Conservation (phyloP, 1,140 invertebrate genomes). For the Bombus balteatus region DNA sequence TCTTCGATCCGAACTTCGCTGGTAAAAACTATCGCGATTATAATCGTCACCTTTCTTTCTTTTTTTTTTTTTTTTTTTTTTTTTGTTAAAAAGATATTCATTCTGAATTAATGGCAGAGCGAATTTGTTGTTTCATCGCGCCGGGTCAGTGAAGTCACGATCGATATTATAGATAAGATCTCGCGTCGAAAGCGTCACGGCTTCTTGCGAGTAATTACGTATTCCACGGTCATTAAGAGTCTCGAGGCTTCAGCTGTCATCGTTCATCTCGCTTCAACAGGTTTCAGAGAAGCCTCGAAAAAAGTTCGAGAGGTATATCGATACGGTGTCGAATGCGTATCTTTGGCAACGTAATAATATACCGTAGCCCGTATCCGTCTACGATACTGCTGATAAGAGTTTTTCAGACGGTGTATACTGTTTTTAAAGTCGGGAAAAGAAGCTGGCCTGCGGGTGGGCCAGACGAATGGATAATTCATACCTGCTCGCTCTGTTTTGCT, state of each 20-base stretch:
- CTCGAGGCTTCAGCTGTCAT: slow-evolving; percentile 58
- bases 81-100: background rate
- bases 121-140: slow-evolving; percentile 42
- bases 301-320: background rate
- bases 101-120: slow-evolving; percentile 37
- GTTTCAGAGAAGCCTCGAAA: background rate
- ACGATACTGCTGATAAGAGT: background rate
- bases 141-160: slow-evolving; percentile 13
- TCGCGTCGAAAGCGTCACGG: slow-evolving; percentile 33
- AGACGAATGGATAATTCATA: slow-evolving; percentile 46
- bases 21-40: slow-evolving; percentile 29
- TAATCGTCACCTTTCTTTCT: no score
- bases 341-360: background rate
- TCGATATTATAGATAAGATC: slow-evolving; percentile 46
- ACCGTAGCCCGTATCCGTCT: background rate
- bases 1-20: background rate
- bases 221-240: slow-evolving; percentile 46
- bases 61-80: no score
- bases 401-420: background rate
- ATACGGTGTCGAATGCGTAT: background rate
- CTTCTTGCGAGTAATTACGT: slow-evolving; percentile 50
- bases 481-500: slow-evolving; percentile 27
- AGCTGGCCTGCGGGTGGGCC: slow-evolving; percentile 21
- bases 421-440: slow-evolving; percentile 13
- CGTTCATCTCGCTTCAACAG: slow-evolving; percentile 27